Base-by-base conservation (phyloP, 2,797 vertebrate species). In the Eurystomus glaucurus region DNA sequence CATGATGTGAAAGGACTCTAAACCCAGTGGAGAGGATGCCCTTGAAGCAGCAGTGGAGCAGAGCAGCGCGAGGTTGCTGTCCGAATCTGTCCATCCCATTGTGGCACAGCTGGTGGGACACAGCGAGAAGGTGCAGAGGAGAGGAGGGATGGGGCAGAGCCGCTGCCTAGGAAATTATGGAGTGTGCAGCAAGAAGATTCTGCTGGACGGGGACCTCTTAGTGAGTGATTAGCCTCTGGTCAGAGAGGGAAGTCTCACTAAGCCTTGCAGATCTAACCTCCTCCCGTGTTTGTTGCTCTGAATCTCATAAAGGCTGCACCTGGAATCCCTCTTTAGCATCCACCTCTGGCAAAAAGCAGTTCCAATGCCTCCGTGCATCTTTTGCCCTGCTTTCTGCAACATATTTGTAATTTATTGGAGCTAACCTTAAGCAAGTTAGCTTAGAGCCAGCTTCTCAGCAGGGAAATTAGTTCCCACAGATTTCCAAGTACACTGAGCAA, bases 121-220 rank as follows among this genome's bases (percentile, higher is more conserved):
- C 33, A 55, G 17, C 9, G 7, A 69, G 65, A 45, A 45, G 62
- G 14, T 29, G 14, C 55, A 25, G 17, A 72, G 20, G 35, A 48
- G 39, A 58, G 37, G 15, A 62, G 18, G 10, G 9, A 10, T 5
- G 19, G n/a, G 41, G 19, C n/a, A 87, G 11, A 29, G 39, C 7
- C 23, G 22, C 48, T 7, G 13, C 21, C 6, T 18, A 26, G 0
- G 0, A 57, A 10, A 11, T 52, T 35, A 46, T 5, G n/a, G 74
- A 64, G 11, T 0, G 2, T 54, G 66, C n/a, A 88, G 43, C 61
- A 75, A 22, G 8, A 22, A 55, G 10, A 23, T 50, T 48, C 52
- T 88, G 65, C 21, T 88, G 52, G 25, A 7, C 2, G 55, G 54
- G 39, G 43, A 66, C n/a, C 43, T 82, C 33, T 21, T 5, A 39